These are phyloP conservation scores for Pterocles orientalis DNA, from an alignment of 2,113 vertebrate genomes.

Conservation along the genomic window DNA sequence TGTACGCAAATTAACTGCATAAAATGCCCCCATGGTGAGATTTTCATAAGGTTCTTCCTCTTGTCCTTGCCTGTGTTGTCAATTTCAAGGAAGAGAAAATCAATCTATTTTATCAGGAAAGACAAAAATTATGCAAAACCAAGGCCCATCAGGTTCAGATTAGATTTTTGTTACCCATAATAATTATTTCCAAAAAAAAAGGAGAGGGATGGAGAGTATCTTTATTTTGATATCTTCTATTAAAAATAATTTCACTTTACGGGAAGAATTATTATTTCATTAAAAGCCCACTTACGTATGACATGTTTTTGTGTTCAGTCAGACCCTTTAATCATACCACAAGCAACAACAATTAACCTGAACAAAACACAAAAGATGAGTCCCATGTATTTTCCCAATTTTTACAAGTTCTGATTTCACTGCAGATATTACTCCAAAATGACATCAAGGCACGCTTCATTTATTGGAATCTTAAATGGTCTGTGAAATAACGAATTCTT, in stretches of 20 bases:
- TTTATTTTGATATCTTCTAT: background rate
- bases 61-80: background rate
- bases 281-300: background rate
- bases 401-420: background rate
- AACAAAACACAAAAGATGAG: constrained; percentile 11
- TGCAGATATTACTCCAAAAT: background rate
- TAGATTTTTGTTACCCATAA: background rate
- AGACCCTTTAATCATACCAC: background rate
- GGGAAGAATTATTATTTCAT: background rate
- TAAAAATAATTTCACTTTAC: background rate
- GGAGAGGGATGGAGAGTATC: background rate
- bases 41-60: background rate
- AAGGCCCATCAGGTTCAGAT: background rate
- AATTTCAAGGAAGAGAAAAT: background rate
- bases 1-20: background rate
- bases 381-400: background rate
- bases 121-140: background rate
- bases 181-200: background rate
- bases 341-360: background rate
- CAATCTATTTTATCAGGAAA: background rate
- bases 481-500: background rate
- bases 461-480: background rate
- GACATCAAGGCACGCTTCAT: background rate
- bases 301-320: background rate
- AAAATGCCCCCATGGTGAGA: background rate